Evolutionary conservation across 2,888 invertebrate species (phyloP).

Genomic region (Ectropis crepuscularia): DNA sequence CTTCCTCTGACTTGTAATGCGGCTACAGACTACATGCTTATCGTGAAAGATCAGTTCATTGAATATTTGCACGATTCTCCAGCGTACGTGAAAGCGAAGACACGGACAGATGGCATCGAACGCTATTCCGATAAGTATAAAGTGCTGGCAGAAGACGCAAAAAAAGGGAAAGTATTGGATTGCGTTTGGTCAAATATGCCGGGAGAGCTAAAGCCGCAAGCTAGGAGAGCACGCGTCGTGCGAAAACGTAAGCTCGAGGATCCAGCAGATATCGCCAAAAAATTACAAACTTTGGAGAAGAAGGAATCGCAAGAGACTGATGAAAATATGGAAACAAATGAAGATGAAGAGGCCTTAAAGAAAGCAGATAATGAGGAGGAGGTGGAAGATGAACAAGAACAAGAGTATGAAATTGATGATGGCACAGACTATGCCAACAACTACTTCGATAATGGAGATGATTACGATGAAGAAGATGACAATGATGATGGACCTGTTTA

Average conservation of each 20-base stretch:
- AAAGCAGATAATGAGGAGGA: conserved; percentile 85
- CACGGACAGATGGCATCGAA: conserved; percentile 78
- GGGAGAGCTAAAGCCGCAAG: conserved; percentile 85
- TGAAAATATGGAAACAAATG: conserved; percentile 77
- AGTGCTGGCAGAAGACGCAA: conserved; percentile 75
- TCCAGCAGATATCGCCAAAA: conserved; percentile 67
- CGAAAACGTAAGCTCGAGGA: conserved; percentile 73
- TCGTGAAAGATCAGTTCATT: conserved; percentile 89
- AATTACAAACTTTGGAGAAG: conserved; percentile 88
- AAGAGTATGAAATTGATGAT: conserved; percentile 94
- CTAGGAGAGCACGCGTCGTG: conserved; percentile 60
- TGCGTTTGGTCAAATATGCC: conserved; percentile 87
- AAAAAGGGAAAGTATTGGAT: conserved; percentile 74
- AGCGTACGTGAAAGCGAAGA: conserved; percentile 82
- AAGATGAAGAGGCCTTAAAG: conserved; percentile 73
- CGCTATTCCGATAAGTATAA: conserved; percentile 85
- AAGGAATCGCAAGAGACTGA: conserved; percentile 84
- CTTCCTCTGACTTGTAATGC: conserved; percentile 80
- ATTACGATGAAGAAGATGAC: conserved; percentile 94
- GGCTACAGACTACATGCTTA: conserved; percentile 88
- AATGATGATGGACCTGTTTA: conserved; percentile 94
- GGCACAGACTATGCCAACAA: conserved; percentile 95
- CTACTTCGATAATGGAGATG: conserved; percentile 95
- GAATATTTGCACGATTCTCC: conserved; percentile 89
- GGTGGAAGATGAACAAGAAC: conserved; percentile 86